Conservation (phyloP, 92 coral and sea anemone genomes). For the Heliopora coerulea region DNA sequence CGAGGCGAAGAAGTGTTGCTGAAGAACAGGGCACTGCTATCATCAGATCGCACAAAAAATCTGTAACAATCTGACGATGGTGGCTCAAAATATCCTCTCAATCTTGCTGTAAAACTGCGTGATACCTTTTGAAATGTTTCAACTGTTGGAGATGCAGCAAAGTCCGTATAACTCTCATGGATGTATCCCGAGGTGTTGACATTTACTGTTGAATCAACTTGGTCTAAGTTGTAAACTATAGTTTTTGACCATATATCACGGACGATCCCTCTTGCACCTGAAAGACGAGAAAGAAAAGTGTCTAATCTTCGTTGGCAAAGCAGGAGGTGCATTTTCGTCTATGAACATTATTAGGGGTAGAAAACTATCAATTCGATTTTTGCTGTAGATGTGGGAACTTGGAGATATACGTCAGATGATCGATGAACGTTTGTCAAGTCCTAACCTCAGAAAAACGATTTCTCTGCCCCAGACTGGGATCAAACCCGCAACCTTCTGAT, state of each 20-base stretch:
- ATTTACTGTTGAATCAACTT: background rate
- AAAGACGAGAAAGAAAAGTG: background rate
- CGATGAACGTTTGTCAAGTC: no score
- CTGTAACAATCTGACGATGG: slow-evolving; percentile 79
- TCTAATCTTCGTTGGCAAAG: no score
- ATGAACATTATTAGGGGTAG: no score
- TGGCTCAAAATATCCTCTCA: slow-evolving; percentile 76
- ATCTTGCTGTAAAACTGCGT: slow-evolving; percentile 36
- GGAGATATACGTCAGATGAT: no score
- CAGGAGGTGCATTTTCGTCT: no score
- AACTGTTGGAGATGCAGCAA: background rate
- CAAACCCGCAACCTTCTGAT: no score
- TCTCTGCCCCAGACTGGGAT: no score
- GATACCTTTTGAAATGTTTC: background rate
- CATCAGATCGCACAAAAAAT: slow-evolving; percentile 68
- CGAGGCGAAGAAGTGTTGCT: slow-evolving; percentile 52
- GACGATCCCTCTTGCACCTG: slow-evolving; percentile 75
- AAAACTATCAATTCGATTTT: no score
- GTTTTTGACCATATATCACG: slow-evolving; percentile 66
- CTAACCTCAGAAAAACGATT: no score
- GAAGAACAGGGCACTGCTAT: slow-evolving; percentile 65
- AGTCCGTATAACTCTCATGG: slow-evolving; percentile 15
- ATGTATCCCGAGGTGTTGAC: background rate
- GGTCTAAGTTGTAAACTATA: background rate
- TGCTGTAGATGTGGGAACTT: no score